Evolutionary conservation across 2,797 vertebrate genomes (phyloP).

Genomic region (Lagorchestes hirsutus): DNA sequence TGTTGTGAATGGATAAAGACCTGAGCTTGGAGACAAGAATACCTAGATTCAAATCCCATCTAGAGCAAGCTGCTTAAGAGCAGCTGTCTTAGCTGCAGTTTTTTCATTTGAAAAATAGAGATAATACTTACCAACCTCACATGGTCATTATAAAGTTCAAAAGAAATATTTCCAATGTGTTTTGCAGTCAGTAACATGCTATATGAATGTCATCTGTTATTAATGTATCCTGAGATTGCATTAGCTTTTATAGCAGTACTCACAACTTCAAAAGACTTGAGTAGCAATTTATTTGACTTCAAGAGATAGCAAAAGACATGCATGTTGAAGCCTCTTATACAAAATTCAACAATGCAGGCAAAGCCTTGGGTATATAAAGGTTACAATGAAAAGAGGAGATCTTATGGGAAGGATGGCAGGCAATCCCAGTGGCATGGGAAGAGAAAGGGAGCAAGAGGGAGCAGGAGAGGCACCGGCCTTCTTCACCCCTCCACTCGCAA

Average conservation of each 20-base stretch:
- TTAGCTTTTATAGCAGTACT: not conserved
- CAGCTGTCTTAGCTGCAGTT: not conserved
- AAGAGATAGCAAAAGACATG: not conserved
- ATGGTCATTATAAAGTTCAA: conserved; percentile 29
- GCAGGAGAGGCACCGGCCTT: not conserved
- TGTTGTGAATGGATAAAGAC: not conserved
- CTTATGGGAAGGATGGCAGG: not conserved
- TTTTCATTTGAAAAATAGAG: conserved; percentile 39
- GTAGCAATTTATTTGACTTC: not conserved
- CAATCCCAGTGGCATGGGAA: not conserved
- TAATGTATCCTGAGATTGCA: not conserved
- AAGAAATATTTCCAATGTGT: not conserved
- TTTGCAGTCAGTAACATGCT: no score
- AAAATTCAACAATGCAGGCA: not conserved
- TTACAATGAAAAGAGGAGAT: not conserved
- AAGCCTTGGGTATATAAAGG: not conserved
- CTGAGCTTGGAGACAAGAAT: not conserved
- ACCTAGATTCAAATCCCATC: not conserved
- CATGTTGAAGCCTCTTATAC: not conserved
- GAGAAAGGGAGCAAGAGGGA: not conserved
- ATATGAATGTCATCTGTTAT: not conserved
- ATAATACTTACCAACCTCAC: conserved; percentile 10
- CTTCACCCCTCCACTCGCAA: no score
- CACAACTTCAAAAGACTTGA: not conserved
- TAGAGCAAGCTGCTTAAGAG: conserved; percentile 46